Base-by-base conservation (phyloP, 2,797 vertebrate genomes). In the Poecilia velifera region DNA sequence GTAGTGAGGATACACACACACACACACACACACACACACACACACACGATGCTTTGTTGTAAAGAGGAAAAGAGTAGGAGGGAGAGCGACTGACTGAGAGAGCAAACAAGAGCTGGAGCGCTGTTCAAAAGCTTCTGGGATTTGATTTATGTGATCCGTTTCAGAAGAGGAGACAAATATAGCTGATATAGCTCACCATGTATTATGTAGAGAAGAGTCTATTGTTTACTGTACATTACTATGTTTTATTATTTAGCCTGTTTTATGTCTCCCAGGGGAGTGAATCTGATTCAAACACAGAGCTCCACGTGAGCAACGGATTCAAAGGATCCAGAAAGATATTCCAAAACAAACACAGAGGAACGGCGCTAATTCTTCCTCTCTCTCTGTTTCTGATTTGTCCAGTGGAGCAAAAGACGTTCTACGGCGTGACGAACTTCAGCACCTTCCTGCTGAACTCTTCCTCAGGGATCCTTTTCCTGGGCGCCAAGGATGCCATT, bases 401-500 rank as follows among this genome's bases (percentile, higher is more conserved):
- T 6, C 76, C 28, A 72, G 0, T 84, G 90, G 91, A 92, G 43
- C 90, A 86, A 2, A 76, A 83, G 22, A 88, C 51, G 10, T 95
- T 97, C 3, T 41, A 51, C 0, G 82, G 73, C 0, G 88, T 89
- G 46, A 82, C 90, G 79, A 96, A 97, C 92, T 95, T 96, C 86
- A 97, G 95, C 87, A 94, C 95, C 68, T 96, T 97, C 78, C 94
- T 97, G 5, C 85, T 97, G 91, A 92, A 97, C 84, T 87, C 71
- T 3, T 76, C 83, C 1, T 90, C 94, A 0, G 95, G 93, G 25
- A 92, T 80, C 4, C 94, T 98, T 14, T 97, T 96, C 68, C 90
- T 97, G 20, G 97, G 97, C 0, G 97, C 95, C 66, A 94, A 85
- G 36, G 95, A 97, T 14, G 89, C 96, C 80, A 94, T 98, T 81